A percentile compares a stretch with the other conserved stretches of the same genome.
Evolutionary conservation across 2,113 vertebrate species (phyloP).

Genomic region (Sinocyclocheilus rhinocerous): DNA sequence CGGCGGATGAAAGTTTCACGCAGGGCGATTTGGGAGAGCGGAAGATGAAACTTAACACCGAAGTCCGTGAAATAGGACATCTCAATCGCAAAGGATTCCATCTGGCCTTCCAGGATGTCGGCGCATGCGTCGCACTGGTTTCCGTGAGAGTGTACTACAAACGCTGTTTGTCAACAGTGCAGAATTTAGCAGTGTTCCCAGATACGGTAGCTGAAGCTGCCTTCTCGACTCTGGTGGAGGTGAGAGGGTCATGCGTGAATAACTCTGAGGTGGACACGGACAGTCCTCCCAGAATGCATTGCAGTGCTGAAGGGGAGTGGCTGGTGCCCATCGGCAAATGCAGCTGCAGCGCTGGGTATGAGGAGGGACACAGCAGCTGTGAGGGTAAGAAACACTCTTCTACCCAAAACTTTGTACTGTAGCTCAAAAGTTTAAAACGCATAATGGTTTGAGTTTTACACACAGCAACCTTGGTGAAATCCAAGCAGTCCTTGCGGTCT

Average conservation of each 20-base stretch:
- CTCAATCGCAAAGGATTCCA: conserved; percentile 92
- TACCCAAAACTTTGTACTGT: not conserved
- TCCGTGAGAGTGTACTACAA: conserved; percentile 96
- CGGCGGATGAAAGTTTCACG: conserved; percentile 95
- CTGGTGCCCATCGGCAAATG: conserved; percentile 95
- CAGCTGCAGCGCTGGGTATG: conserved; percentile 90
- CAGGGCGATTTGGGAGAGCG: conserved; percentile 94
- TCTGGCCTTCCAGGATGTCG: conserved; percentile 95
- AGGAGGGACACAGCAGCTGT: conserved; percentile 92
- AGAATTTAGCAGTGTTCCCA: conserved; percentile 88
- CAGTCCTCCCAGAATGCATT: conserved; percentile 94
- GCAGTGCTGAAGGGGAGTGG: conserved; percentile 96
- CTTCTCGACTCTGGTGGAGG: conserved; percentile 93
- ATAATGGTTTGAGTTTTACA: not conserved
- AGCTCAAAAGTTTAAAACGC: not conserved
- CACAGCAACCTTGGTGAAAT: not conserved
- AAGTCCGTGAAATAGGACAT: conserved; percentile 93
- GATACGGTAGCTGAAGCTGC: conserved; percentile 91
- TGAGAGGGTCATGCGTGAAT: conserved; percentile 87
- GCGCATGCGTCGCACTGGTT: conserved; percentile 92
- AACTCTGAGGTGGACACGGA: conserved; percentile 88
- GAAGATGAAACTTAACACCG: conserved; percentile 98
- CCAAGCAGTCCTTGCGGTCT: not conserved
- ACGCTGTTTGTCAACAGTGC: conserved; percentile 86
- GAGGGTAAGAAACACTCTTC: conserved; percentile 80